Base-by-base conservation (phyloP, 1,140 invertebrate species). In the Polypedilum pembai region DNA sequence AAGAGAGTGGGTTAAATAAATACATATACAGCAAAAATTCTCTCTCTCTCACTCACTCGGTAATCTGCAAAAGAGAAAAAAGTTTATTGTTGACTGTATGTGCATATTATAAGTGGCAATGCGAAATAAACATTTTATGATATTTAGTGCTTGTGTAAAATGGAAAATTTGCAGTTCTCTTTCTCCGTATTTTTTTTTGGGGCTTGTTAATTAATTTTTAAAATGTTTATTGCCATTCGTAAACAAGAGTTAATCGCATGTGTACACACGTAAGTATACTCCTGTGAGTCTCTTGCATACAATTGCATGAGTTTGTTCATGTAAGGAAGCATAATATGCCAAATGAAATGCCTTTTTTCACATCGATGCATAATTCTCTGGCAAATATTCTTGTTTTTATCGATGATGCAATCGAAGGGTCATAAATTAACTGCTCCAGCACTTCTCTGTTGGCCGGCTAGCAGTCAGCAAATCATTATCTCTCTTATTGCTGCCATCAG, bases 191-290 rank as follows among this genome's bases (percentile, higher is more conserved):
- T 3, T 33, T 33, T 56, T 56, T 56, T 56, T 15, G 45, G 45
- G 45, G 45, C 45, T 56, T 56, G 45, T 56, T 56, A 56, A 56
- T 56, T 56, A 56, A 56, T 56, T 56, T 56, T 56, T 56, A 56
- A 56, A 56, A 56, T 56, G 45, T 56, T 56, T 56, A 56, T 56
- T 56, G 45, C 45, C 45, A 56, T 56, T 56, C 45, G 45, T 56
- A 56, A 56, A 56, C 45, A 56, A 56, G 45, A 56, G 45, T 56
- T 56, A 56, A 56, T 56, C 45, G 45, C 12, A 56, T 56, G 45
- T 56, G 12, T 56, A 56, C 45, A 56, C 45, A 56, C 45, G n/a
- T 56, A 56, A 56, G n/a, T 56, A 56, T 56, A 56, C n/a, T 45
- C 24, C 24, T 33, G 24, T 33, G 24, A 33, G 24, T 5, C 24